These are phyloP conservation scores for Gandaritis pyraliata DNA, from an alignment of 2,888 invertebrate species.

Conservation along the genomic window DNA sequence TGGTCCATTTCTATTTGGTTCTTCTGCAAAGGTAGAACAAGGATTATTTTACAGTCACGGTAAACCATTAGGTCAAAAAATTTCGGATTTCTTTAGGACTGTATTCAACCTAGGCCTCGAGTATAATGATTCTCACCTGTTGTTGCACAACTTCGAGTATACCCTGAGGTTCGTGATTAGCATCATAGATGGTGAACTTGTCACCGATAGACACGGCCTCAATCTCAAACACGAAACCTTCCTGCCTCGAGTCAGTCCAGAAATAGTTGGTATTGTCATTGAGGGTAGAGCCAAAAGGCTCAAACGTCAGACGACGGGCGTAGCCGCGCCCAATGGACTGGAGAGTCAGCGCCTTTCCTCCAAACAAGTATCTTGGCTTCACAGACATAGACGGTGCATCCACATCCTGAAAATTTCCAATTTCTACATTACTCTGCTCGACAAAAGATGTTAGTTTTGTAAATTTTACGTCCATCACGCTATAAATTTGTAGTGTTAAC, in stretches of 20 bases:
- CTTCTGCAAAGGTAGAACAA: constrained; percentile 60
- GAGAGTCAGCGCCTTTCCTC: constrained; percentile 87
- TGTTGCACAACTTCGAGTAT: constrained; percentile 87
- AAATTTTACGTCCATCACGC: constrained; percentile 23
- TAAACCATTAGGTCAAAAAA: not conserved
- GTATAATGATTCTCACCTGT: constrained; percentile 82
- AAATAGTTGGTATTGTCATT: constrained; percentile 89
- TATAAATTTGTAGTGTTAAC: constrained; percentile 18
- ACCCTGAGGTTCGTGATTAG: constrained; percentile 87
- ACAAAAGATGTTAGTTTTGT: constrained; percentile 25
- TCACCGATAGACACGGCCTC: constrained; percentile 88
- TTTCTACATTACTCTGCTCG: constrained; percentile 52
- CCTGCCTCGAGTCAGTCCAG: constrained; percentile 90
- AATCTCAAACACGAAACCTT: constrained; percentile 89
- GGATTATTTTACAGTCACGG: constrained; percentile 1
- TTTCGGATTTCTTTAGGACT: not conserved
- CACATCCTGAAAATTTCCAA: constrained; percentile 71
- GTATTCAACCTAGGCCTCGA: not conserved
- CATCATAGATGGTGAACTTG: constrained; percentile 89
- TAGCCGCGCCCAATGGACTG: constrained; percentile 90
- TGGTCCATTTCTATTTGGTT: constrained; percentile 79
- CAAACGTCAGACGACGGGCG: constrained; percentile 89
- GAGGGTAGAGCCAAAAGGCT: constrained; percentile 84
- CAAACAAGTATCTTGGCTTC: constrained; percentile 85
- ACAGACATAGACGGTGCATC: constrained; percentile 74